Conservation (phyloP, 2,797 vertebrate species). For the Perodicticus potto region DNA sequence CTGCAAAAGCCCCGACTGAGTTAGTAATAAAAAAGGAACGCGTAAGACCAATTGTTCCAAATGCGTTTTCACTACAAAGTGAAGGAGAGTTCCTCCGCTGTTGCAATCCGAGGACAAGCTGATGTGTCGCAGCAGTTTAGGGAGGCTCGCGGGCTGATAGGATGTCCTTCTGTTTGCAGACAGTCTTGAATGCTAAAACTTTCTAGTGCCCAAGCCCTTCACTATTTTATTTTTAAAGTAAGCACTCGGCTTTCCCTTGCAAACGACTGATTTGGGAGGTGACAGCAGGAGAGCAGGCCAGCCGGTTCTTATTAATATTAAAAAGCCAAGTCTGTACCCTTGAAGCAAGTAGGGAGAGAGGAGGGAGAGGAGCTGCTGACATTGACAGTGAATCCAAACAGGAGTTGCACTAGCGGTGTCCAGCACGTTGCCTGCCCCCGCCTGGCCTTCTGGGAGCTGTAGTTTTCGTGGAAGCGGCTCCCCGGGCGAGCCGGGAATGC, state of each 20-base stretch:
- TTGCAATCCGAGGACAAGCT: background rate
- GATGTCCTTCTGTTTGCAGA: conserved; percentile 35
- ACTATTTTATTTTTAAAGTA: conserved; percentile 25
- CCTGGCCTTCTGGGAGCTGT: conserved; percentile 87
- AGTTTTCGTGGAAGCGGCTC: conserved; percentile 77
- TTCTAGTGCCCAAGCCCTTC: conserved; percentile 27
- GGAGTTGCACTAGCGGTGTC: conserved; percentile 75
- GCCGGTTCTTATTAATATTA: conserved; percentile 67
- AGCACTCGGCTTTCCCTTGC: background rate
- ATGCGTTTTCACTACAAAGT: conserved; percentile 29
- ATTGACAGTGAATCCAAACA: conserved; percentile 84
- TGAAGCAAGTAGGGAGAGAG: conserved; percentile 53
- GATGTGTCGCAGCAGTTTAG: conserved; percentile 13
- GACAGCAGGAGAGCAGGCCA: background rate
- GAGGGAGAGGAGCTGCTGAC: conserved; percentile 86
- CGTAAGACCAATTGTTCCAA: conserved; percentile 39
- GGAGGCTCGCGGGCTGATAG: background rate
- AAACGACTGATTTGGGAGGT: background rate
- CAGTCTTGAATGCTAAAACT: conserved; percentile 63
- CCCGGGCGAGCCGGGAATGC: background rate
- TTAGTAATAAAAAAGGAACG: conserved; percentile 6
- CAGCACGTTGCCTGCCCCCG: conserved; percentile 53
- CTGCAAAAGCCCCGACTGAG: conserved; percentile 21
- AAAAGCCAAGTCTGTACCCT: conserved; percentile 70
- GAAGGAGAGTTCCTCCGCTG: conserved; percentile 21